A percentile compares a stretch with the other conserved stretches of the same genome.
phyloP scores from a whole-genome alignment of 2,113 vertebrate genomes.

The Pygoscelis adeliae region DNA sequence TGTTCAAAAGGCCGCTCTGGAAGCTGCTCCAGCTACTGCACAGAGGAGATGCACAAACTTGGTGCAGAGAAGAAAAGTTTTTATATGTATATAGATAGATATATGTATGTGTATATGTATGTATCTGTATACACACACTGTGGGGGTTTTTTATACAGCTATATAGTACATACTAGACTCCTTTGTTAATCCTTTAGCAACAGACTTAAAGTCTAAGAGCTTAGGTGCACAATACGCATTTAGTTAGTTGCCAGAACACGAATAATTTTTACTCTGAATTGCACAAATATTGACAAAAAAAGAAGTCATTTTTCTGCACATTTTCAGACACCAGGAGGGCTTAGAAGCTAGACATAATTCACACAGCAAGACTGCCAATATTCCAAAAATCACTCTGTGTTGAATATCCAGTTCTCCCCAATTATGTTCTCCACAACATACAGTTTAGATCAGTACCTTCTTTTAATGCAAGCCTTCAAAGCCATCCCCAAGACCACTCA shows the following conservation, averaged over 20 bases:
- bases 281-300: background rate
- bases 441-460: background rate
- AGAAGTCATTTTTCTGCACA: background rate
- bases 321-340: background rate
- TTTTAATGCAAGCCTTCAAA: background rate
- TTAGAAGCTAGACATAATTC: background rate
- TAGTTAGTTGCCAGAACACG: background rate
- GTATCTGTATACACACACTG: background rate
- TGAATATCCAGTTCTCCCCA: background rate
- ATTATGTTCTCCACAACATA: background rate
- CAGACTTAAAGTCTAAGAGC: background rate
- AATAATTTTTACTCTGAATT: background rate
- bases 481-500: background rate
- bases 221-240: background rate
- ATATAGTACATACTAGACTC: background rate
- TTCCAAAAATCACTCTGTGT: background rate
- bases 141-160: background rate
- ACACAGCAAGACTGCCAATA: background rate
- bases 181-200: background rate
- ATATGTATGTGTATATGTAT: background rate
- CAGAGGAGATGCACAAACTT: background rate
- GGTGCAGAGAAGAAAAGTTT: background rate
- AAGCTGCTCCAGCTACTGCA: background rate
- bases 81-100: fast-evolving
- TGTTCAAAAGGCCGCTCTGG: background rate